A percentile compares a stretch with the other conserved stretches of the same genome.
These are phyloP conservation scores for Dromius quadrimaculatus DNA, from an alignment of 2,888 invertebrate genomes.

Conservation along the genomic window DNA sequence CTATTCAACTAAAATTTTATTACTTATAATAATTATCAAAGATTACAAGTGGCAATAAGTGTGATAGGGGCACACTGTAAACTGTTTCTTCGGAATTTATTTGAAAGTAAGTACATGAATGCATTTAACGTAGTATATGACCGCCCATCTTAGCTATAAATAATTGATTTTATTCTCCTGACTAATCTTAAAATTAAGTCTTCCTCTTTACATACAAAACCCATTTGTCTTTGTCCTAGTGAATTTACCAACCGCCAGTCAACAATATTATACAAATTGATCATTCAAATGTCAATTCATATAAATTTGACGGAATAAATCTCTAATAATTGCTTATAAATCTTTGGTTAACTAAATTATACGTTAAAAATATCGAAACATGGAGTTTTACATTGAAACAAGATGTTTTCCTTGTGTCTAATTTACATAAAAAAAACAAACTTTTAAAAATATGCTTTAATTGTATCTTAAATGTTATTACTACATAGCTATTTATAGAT, in stretches of 20 bases:
- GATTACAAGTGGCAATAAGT: too few species aligned
- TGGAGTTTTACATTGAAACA: slow-evolving; percentile 13
- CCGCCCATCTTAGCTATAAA: too few species aligned
- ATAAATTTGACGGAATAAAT: slow-evolving; percentile 3
- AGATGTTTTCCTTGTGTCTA: slow-evolving; percentile 12
- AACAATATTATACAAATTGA: not conserved
- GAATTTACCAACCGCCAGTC: slow-evolving; percentile 4
- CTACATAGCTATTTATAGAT: slow-evolving; percentile 18
- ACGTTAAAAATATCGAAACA: slow-evolving; percentile 12
- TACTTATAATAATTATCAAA: too few species aligned
- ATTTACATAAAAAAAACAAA: slow-evolving; percentile 20
- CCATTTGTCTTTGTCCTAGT: not conserved
- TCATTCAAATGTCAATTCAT: slow-evolving; percentile 7
- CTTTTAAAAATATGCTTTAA: slow-evolving; percentile 23
- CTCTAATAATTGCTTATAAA: slow-evolving; percentile 13
- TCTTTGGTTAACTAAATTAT: slow-evolving; percentile 11
- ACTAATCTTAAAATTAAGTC: too few species aligned
- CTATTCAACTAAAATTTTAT: too few species aligned
- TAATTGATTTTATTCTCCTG: too few species aligned
- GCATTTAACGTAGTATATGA: too few species aligned
- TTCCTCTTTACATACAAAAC: too few species aligned
- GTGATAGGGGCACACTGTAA: too few species aligned
- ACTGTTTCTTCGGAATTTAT: too few species aligned
- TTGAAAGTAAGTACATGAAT: too few species aligned
- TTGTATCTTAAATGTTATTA: slow-evolving; percentile 18